These are phyloP conservation scores for Alectura lathami DNA, from an alignment of 2,113 vertebrate genomes.

Conservation along the genomic window DNA sequence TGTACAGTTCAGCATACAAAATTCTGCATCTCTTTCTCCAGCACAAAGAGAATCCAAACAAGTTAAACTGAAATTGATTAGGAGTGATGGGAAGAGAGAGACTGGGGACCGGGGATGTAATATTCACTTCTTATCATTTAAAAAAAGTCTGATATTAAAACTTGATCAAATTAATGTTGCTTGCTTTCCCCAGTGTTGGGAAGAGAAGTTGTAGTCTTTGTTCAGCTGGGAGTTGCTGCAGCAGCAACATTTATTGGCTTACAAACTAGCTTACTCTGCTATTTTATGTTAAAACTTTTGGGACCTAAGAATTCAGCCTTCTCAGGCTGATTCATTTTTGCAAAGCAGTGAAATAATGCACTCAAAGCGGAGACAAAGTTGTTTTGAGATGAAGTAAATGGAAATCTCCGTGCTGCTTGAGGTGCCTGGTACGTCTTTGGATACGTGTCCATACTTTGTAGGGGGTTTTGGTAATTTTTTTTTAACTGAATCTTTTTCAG, in stretches of 20 bases:
- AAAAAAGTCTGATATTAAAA: neutral
- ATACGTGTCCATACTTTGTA: neutral
- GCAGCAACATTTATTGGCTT: neutral
- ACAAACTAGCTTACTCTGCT: neutral
- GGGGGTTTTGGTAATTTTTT: neutral
- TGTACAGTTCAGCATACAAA: neutral
- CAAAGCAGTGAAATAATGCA: constrained; percentile 5
- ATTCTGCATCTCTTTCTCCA: neutral
- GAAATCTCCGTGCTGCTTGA: neutral
- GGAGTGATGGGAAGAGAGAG: neutral
- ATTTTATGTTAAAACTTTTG: neutral
- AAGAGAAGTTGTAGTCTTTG: neutral
- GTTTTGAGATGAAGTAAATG: neutral
- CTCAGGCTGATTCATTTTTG: neutral
- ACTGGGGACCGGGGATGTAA: neutral
- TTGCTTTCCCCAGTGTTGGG: neutral
- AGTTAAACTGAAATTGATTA: neutral
- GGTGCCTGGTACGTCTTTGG: neutral
- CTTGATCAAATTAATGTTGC: neutral
- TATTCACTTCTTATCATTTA: neutral
- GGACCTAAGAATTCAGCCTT: neutral
- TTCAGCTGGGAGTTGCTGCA: neutral
- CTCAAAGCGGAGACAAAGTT: neutral
- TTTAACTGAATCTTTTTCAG: constrained; percentile 18
- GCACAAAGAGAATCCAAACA: neutral